Conservation (phyloP, 2,113 vertebrate species). For the Galemys pyrenaicus region DNA sequence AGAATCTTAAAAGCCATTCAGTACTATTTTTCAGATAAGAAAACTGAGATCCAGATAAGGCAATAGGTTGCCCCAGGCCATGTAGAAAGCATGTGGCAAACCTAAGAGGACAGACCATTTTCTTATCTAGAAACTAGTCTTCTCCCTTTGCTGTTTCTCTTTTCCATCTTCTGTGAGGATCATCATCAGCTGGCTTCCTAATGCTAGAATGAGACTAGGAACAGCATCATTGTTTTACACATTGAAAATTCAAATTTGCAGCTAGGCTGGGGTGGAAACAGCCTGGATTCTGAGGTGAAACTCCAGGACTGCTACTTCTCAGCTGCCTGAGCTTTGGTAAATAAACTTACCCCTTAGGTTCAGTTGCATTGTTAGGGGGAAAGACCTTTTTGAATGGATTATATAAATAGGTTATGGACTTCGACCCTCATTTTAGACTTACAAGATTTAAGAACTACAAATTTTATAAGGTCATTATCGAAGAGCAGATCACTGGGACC, state of each 20-base stretch:
- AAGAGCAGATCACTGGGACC: too few species aligned
- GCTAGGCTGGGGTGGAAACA: neutral
- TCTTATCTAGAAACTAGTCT: neutral
- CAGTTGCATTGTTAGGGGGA: too few species aligned
- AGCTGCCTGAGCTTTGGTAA: neutral
- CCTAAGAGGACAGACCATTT: neutral
- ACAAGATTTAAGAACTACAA: too few species aligned
- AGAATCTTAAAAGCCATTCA: neutral
- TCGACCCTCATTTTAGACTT: too few species aligned
- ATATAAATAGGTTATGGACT: too few species aligned
- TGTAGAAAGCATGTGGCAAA: neutral
- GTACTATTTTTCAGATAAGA: neutral
- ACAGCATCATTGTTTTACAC: neutral
- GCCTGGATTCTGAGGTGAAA: neutral
- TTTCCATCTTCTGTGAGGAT: neutral
- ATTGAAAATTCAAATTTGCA: neutral
- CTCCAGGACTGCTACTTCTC: neutral
- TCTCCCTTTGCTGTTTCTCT: neutral
- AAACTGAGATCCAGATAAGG: neutral
- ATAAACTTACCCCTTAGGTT: neutral
- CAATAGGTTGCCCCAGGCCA: neutral
- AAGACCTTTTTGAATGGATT: too few species aligned
- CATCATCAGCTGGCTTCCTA: neutral
- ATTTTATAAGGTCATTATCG: too few species aligned
- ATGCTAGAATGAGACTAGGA: neutral